Percentiles rank a stretch among this genome's conserved stretches.
phyloP scores from a whole-genome alignment of 2,888 invertebrate species.

The Phortica okadai region DNA sequence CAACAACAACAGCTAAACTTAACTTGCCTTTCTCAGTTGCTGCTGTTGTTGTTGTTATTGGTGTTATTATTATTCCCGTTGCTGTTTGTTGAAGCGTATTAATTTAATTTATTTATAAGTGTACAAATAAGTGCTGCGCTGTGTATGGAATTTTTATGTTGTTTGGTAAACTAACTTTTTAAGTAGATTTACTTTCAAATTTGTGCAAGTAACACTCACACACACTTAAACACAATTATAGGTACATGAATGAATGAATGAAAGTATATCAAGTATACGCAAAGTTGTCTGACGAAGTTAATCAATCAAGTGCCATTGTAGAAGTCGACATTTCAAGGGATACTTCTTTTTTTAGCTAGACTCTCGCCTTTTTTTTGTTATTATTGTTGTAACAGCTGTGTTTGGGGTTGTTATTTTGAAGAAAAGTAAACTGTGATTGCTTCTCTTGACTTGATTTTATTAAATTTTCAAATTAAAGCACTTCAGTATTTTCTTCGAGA shows the following conservation, averaged over 20 bases:
- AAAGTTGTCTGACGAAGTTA: background rate
- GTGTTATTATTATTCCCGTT: background rate
- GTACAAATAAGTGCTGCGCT: constrained; percentile 20
- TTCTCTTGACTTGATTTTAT: too few relatives aligned
- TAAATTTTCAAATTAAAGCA: too few relatives aligned
- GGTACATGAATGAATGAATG: constrained; percentile 30
- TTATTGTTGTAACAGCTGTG: too few relatives aligned
- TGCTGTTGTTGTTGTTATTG: background rate
- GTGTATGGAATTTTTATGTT: constrained; percentile 10
- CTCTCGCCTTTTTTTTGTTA: too few relatives aligned
- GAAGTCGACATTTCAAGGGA: too few relatives aligned
- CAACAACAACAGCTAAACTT: background rate
- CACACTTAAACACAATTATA: background rate
- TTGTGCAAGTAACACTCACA: background rate
- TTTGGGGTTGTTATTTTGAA: too few relatives aligned
- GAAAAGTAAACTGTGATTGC: too few relatives aligned
- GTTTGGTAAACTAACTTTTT: constrained; percentile 5
- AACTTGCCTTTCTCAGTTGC: background rate
- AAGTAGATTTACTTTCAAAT: background rate
- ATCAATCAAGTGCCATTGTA: background rate
- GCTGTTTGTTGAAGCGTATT: constrained; percentile 18
- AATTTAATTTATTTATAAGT: constrained; percentile 33
- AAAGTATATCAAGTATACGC: background rate
- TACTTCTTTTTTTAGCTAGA: background rate
- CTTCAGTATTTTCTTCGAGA: too few relatives aligned